Base-by-base conservation (phyloP, 2,888 invertebrate genomes). In the Athalia circularis region DNA sequence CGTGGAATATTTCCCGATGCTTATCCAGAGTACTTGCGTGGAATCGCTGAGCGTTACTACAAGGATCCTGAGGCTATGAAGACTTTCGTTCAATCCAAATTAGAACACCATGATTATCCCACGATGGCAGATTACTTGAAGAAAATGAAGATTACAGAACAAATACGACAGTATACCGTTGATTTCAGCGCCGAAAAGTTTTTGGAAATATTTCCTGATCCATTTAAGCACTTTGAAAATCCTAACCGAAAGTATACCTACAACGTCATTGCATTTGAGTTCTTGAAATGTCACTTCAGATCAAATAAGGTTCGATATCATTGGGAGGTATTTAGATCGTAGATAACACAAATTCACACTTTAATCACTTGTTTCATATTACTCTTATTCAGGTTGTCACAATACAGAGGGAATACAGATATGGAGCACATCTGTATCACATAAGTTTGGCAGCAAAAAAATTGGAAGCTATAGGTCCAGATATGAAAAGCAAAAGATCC, bases 181-280 rank as follows among this genome's bases (percentile, higher is more conserved):
- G 88, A 91, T 4, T 92, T 92, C 76, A 83, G 88, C 57, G 85
- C 91, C 0, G 84, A 90, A 79, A 85, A 90, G 13, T 92, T 92
- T 84, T 80, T 92, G 0, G 85, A 90, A 75, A 81, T 91, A 6
- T 91, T 92, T 82, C 91, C 91, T 1, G 88, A 92, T 83, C 92
- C 92, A 3, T 84, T 87, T 59, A 13, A 47, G 50, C 45, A 9
- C 50, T 74, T 47, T 29, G 82, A 85, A 80, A 68, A 87, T 80
- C 9, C 48, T 13, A 65, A 80, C 0, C 83, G 85, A 65, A 11
- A 13, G 13, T 81, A 81, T 65, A 13, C 47, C 3, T 81, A 81
- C 15, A 80, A 81, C 57, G 13, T 79, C 0, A 78, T 82, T 0
- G 86, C 83, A 5, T 52, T 84, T 0, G 80, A 84, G 47, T 88